Evolutionary conservation across 1,140 invertebrate species (phyloP), one percentile per base, ranked within the genome.

Genomic region (Drosophila punjabiensis): DNA sequence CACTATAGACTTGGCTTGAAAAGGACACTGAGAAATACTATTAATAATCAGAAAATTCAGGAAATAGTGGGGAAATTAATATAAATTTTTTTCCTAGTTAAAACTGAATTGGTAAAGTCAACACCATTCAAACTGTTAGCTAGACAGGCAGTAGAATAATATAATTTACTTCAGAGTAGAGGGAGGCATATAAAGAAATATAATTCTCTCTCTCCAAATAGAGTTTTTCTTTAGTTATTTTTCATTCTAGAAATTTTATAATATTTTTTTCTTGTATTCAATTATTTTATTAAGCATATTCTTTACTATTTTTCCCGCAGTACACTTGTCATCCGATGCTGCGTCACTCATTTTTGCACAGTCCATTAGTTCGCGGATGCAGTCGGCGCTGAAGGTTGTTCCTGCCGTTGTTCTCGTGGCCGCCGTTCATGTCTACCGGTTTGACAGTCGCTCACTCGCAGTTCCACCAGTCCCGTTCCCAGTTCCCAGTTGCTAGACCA

Each of bases 321-420:
- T 81, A 50, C 50, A 18, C 28, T 39, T 35, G 18, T 58, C 59
- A 37, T 78, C 75, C 71, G 86, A 76, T 89, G 85, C 85, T 89
- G 86, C 85, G 86, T 89, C 85, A 89, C 85, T 89, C 85, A 88
- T 85, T 88, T 89, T 89, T 84, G 81, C 84, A 88, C 84, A 88
- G 84, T 88, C 84, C 84, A 88, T 88, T 88, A 88, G 84, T 88
- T 88, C 84, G 85, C 82, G 85, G 81, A 84, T 88, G 85, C 81
- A 88, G 68, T 89, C 77, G 64, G 64, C 64, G 68, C 81, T 88
- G 84, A 89, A 88, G 84, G 84, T 88, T 87, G 82, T 71, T 61
- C 61, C 59, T 59, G 58, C 53, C 66, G 58, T 62, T 55, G 66
- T 60, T 62, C 64, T 62, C 50, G 64, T 70, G 47, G 76, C 58